Base-by-base conservation (phyloP, 2,888 invertebrate species). In the Tipula helvola region DNA sequence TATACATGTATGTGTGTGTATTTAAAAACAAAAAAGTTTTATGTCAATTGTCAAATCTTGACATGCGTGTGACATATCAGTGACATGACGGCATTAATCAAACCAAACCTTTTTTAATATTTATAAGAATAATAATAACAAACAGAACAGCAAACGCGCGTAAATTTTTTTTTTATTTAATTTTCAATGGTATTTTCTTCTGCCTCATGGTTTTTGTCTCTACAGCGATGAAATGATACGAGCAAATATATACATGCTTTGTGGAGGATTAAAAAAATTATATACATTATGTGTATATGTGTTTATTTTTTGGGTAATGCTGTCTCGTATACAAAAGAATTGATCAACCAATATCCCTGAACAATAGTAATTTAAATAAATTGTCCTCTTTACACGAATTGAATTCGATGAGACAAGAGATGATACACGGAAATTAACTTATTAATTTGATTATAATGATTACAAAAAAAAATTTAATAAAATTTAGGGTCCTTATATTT, bases 21-120 rank as follows among this genome's bases (percentile, higher is more conserved):
- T n/a, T n/a, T 28, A 71, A 71, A 28, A 71, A 71, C 28, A 71
- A 71, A 85, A 42, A 85, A 85, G 44, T 85, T 86, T 57, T 91
- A 91, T 91, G 91, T 91, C 91, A 91, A 91, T 91, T 90, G 91
- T 91, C 91, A 91, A 89, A 90, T 90, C 90, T 91, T 91, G 91
- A 91, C 91, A 91, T 91, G 91, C 91, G 90, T 91, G 91, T 91
- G 91, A 91, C 91, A 91, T 91, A 91, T 91, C 91, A 91, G 91
- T 91, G 91, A 91, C 91, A 91, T 87, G 91, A 90, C 90, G 91
- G 91, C 91, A 91, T 91, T 91, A 91, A 91, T 91, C 91, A 91
- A 91, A 91, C 71, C 84, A 84, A 84, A 84, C 84, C 84, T 84
- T 84, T 84, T 84, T 84, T 39, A 39, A 39, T 84, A 84, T 84